Base-by-base conservation (phyloP, 1,140 invertebrate genomes). In the Rhysida immarginata region DNA sequence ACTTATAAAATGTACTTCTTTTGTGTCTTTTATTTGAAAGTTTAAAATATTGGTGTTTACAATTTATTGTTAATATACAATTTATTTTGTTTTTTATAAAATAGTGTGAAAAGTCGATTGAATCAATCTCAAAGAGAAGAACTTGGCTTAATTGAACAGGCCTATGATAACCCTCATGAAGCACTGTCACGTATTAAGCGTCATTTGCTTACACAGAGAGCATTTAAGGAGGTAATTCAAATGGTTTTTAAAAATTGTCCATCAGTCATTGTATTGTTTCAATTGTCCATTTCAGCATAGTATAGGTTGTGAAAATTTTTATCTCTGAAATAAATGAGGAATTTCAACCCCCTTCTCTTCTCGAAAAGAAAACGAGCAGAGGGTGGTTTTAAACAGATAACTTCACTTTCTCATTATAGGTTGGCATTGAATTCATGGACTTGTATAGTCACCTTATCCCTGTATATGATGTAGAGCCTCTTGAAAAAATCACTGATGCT, bases 341-440 rank as follows among this genome's bases (percentile, higher is more conserved):
- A 2, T 1, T 5, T 27, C 23, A 55, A n/a, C n/a, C n/a, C n/a
- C n/a, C n/a, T n/a, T n/a, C n/a, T n/a, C n/a, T n/a, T n/a, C n/a
- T n/a, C n/a, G n/a, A n/a, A n/a, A n/a, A n/a, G n/a, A n/a, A n/a
- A n/a, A n/a, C n/a, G n/a, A n/a, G n/a, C n/a, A n/a, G n/a, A n/a
- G n/a, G n/a, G n/a, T n/a, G n/a, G n/a, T n/a, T n/a, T n/a, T n/a
- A n/a, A n/a, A n/a, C n/a, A n/a, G n/a, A n/a, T n/a, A n/a, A n/a
- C n/a, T n/a, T n/a, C n/a, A n/a, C n/a, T 41, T 58, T 51, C 27
- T 57, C 54, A 54, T 57, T 62, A 8, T 64, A 87, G 83, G 85
- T 90, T 56, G 93, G 94, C 16, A 99, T 99, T 64, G 96, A 99
- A 71, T 99, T 99, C 69, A 99, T 99, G 96, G 96, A 99, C 70